Base-by-base conservation (phyloP, 2,113 vertebrate species). In the Camelus bactrianus region DNA sequence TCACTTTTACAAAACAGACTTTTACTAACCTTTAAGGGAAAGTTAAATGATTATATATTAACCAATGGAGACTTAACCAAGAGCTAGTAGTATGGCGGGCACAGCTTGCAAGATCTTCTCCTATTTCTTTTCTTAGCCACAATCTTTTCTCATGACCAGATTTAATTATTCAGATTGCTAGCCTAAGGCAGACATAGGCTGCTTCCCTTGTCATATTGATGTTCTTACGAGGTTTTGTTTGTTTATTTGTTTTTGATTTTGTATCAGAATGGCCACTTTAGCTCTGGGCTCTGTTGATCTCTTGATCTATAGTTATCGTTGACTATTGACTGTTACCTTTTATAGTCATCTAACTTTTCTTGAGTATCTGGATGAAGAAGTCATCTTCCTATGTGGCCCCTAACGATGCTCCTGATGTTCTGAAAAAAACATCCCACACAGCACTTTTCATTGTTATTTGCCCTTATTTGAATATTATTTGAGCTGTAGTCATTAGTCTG, bases 81-180 rank as follows among this genome's bases (percentile, higher is more conserved):
- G 77, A 89, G 26, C 81, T 56, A 72, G 32, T 38, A 35, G 12
- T 24, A 52, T 48, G 14, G 13, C 5, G 77, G 8, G 8, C 26
- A 83, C 17, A 77, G 17, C 5, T 73, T 73, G 24, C 1, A 46
- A 73, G 48, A 86, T 82, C 46, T 54, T 83, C 8, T 6, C n/a
- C 30, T 69, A 5, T 60, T 88, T 79, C 38, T 91, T 90, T 79
- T 95, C n/a, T 96, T 72, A 86, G 42, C 3, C 50, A 83, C 8
- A 19, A 2, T 89, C 2, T 70, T 93, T 84, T 86, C 62, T 65
- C 12, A 62, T 67, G 24, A 52, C 13, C 50, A 56, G 24, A 70
- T 81, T 28, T 69, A 93, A 79, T 83, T 58, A 86, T 76, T 83
- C 67, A 52, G 38, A 76, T 64, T 89, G 3, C 42, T 60, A 35